Percentiles rank a stretch among this genome's conserved stretches.
phyloP scores from a whole-genome alignment of 2,888 invertebrate genomes.

The Archips xylosteana region DNA sequence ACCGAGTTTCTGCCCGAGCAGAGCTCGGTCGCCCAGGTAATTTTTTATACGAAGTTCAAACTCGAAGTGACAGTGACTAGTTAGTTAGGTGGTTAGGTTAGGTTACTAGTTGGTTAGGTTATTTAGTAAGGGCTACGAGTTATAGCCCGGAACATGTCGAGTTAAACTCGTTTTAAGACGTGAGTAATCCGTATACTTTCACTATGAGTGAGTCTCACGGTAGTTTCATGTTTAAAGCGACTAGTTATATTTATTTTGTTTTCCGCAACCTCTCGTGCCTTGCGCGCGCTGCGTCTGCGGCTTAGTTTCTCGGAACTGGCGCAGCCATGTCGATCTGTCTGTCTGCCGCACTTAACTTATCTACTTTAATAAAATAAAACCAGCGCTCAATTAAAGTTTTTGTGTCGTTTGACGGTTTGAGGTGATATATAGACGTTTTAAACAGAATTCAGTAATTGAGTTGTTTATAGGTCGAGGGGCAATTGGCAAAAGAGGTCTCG shows the following conservation, averaged over 20 bases:
- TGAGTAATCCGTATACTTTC: too few species aligned
- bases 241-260: background rate
- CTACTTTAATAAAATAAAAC: conserved; percentile 31
- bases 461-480: conserved; percentile 6
- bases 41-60: too few species aligned
- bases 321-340: conserved; percentile 30
- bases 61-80: too few species aligned
- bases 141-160: too few species aligned
- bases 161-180: too few species aligned
- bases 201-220: too few species aligned
- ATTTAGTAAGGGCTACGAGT: too few species aligned
- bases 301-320: conserved; percentile 35
- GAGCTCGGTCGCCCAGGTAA: too few species aligned
- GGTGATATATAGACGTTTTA: conserved; percentile 40
- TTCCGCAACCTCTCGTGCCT: background rate
- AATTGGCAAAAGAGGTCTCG: background rate
- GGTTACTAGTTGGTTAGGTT: too few species aligned
- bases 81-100: too few species aligned
- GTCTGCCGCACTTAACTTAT: conserved; percentile 40
- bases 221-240: too few species aligned
- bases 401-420: conserved; percentile 18
- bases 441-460: conserved; percentile 22
- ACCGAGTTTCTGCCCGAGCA: too few species aligned
- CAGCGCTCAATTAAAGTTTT: conserved; percentile 35
- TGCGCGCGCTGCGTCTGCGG: background rate